Evolutionary conservation across 2,888 invertebrate genomes (phyloP).

Genomic region (Chydorus sphaericus): DNA sequence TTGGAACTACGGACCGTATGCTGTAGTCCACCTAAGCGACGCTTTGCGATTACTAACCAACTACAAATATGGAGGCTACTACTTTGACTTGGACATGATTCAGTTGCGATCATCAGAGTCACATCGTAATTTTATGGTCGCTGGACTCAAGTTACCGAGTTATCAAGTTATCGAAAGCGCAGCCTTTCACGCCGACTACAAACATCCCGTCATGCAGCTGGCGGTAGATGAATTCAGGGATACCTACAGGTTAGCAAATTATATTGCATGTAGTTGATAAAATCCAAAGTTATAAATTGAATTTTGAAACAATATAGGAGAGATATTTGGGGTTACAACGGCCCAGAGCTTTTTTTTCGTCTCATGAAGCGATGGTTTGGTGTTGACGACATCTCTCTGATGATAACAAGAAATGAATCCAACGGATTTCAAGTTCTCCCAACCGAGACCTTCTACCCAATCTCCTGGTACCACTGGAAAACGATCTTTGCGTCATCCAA

Average conservation of each 20-base stretch:
- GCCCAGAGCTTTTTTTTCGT: slow-evolving; percentile 17
- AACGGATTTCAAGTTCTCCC: slow-evolving; percentile 47
- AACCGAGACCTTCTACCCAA: slow-evolving; percentile 42
- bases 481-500: too few relatives aligned
- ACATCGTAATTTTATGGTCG: slow-evolving; percentile 48
- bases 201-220: slow-evolving; percentile 38
- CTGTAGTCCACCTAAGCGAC: slow-evolving; percentile 46
- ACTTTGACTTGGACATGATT: slow-evolving; percentile 58
- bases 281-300: neutral
- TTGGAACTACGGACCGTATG: slow-evolving; percentile 29
- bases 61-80: slow-evolving; percentile 62
- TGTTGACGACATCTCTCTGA: slow-evolving; percentile 21
- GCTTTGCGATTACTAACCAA: slow-evolving; percentile 47
- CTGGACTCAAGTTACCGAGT: too few relatives aligned
- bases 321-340: slow-evolving; percentile 18
- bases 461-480: slow-evolving; percentile 38
- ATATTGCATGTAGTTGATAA: neutral
- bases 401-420: slow-evolving; percentile 40
- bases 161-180: slow-evolving; percentile 40
- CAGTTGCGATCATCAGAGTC: slow-evolving; percentile 41
- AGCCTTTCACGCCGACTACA: slow-evolving; percentile 44
- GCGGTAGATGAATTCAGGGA: slow-evolving; percentile 17
- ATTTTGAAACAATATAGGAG: neutral
- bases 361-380: slow-evolving; percentile 17
- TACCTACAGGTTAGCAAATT: slow-evolving; percentile 16